A percentile compares a stretch with the other conserved stretches of the same genome.
Evolutionary conservation across 2,888 invertebrate species (phyloP).

Genomic region (Leptopilina myrica): DNA sequence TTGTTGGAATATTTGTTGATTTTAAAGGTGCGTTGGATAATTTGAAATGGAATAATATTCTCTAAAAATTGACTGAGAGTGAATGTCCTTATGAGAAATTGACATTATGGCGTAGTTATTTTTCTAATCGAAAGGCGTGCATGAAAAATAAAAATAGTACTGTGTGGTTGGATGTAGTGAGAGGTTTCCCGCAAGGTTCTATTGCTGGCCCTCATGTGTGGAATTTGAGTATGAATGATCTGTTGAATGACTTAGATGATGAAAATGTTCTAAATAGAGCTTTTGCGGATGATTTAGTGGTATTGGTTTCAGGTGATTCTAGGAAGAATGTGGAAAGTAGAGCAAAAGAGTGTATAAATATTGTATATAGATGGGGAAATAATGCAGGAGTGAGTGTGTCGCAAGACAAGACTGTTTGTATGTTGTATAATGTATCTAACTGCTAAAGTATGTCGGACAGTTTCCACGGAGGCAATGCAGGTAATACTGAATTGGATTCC

Average conservation of each 20-base stretch:
- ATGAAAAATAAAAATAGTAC: neutral
- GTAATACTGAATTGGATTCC: neutral
- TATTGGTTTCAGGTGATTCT: slow-evolving; percentile 8
- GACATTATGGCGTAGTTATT: neutral
- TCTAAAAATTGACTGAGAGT: neutral
- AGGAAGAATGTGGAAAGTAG: neutral
- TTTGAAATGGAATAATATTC: neutral
- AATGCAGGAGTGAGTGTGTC: slow-evolving; percentile 30
- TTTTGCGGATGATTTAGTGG: slow-evolving; percentile 41
- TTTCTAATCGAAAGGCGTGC: neutral
- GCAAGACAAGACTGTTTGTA: slow-evolving; percentile 20
- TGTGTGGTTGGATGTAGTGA: slow-evolving; percentile 22
- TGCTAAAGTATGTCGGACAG: neutral
- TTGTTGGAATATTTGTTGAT: neutral
- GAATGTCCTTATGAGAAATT: neutral
- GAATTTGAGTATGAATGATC: slow-evolving; percentile 40
- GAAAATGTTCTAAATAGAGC: neutral
- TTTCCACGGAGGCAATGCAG: slow-evolving; percentile 2
- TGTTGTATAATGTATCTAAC: neutral
- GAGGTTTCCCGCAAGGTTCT: slow-evolving; percentile 46
- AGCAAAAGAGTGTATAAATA: neutral
- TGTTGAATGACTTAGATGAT: slow-evolving; percentile 13
- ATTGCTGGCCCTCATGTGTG: slow-evolving; percentile 41
- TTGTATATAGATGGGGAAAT: slow-evolving; percentile 19
- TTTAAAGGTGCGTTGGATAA: neutral